Evolutionary conservation across 2,113 vertebrate species (phyloP).

Genomic region (Alligator mississippiensis): DNA sequence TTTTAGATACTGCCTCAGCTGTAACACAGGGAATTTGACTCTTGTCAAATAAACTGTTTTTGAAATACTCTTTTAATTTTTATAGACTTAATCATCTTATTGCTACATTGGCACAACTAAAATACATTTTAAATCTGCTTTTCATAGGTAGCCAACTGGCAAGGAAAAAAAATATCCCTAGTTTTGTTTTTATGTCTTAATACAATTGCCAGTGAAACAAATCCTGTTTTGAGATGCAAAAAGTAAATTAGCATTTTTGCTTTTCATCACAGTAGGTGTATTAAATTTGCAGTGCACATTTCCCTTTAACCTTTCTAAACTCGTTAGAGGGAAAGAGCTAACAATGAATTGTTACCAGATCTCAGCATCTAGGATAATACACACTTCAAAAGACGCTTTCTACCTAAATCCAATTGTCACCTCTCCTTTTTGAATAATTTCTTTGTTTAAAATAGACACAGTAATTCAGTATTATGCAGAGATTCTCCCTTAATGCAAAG

Average conservation of each 20-base stretch:
- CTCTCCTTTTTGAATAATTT: slow-evolving; percentile 29
- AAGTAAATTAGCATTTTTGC: slow-evolving; percentile 13
- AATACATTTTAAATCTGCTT: slow-evolving; percentile 38
- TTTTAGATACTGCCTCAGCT: background rate
- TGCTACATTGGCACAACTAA: slow-evolving; percentile 17
- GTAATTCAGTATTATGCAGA: background rate
- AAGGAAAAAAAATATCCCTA: slow-evolving; percentile 8
- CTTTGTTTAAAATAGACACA: background rate
- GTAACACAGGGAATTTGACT: background rate
- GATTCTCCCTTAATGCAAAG: slow-evolving; percentile 14
- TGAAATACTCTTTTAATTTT: slow-evolving; percentile 14
- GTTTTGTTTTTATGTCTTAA: background rate
- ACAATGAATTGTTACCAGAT: background rate
- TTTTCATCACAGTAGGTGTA: background rate
- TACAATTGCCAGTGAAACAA: slow-evolving; percentile 20
- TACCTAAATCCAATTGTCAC: slow-evolving; percentile 4
- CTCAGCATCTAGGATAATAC: background rate
- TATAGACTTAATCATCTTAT: slow-evolving; percentile 19
- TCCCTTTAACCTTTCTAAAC: background rate
- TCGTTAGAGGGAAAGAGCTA: background rate
- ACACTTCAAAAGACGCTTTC: slow-evolving; percentile 7
- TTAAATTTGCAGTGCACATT: background rate
- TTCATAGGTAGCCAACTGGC: slow-evolving; percentile 6
- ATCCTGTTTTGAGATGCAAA: background rate
- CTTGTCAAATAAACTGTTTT: background rate